A percentile compares a stretch with the other conserved stretches of the same genome.
Evolutionary conservation across 2,797 vertebrate species (phyloP).

Genomic region (Gallinago nigripennis): DNA sequence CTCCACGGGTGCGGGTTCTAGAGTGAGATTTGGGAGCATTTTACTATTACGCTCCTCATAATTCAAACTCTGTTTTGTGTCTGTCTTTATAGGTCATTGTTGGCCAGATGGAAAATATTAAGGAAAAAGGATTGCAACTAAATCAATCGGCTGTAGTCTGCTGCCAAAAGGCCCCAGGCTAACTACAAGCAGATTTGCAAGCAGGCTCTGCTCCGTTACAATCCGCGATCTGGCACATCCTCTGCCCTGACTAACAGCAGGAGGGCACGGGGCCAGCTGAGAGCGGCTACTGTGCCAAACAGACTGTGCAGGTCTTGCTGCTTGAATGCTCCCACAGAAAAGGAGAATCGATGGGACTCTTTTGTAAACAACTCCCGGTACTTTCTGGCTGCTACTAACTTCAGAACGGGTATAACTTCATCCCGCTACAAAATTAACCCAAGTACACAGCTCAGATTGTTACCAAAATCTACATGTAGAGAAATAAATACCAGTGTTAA

Average conservation of each 20-base stretch:
- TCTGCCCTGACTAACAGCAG: conserved; percentile 77
- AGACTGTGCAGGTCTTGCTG: conserved; percentile 81
- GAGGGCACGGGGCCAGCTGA: conserved; percentile 78
- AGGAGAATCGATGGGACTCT: conserved; percentile 80
- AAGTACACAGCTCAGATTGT: neutral
- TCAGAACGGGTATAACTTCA: conserved; percentile 73
- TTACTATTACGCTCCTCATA: conserved; percentile 76
- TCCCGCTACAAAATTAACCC: conserved; percentile 40
- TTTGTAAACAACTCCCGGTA: conserved; percentile 86
- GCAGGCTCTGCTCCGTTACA: conserved; percentile 74
- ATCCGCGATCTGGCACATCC: conserved; percentile 75
- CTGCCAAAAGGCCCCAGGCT: conserved; percentile 77
- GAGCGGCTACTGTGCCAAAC: conserved; percentile 84
- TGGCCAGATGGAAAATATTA: conserved; percentile 92
- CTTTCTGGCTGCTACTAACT: conserved; percentile 80
- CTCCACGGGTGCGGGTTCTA: conserved; percentile 63
- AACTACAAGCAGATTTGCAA: conserved; percentile 83
- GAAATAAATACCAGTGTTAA: neutral
- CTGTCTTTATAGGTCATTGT: conserved; percentile 84
- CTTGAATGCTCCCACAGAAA: conserved; percentile 85
- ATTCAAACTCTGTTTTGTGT: conserved; percentile 82
- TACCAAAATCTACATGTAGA: neutral
- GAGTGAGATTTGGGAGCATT: conserved; percentile 70
- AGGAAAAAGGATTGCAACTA: conserved; percentile 83
- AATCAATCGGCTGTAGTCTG: conserved; percentile 80